Percentiles rank a stretch among this genome's conserved stretches.
Evolutionary conservation across 1,140 invertebrate species (phyloP).

Genomic region (Gryllus bimaculatus): DNA sequence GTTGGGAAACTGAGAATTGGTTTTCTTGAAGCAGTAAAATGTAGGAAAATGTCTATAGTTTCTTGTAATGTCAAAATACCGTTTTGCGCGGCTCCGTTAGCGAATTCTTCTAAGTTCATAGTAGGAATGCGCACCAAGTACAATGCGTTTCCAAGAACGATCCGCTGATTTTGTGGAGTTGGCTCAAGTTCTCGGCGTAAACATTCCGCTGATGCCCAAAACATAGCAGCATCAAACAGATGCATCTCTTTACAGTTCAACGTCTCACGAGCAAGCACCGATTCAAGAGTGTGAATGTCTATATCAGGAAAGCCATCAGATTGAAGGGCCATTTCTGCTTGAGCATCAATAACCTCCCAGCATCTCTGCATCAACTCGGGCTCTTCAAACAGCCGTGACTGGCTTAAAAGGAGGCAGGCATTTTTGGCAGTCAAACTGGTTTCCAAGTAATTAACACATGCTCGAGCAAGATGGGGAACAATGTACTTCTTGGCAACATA

Average conservation of each 20-base stretch:
- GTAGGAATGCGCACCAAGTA: slow-evolving; percentile 81
- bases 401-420: slow-evolving; percentile 81
- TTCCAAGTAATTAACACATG: slow-evolving; percentile 86
- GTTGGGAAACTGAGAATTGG: slow-evolving; percentile 71
- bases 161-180: slow-evolving; percentile 40
- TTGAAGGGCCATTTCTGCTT: slow-evolving; percentile 84
- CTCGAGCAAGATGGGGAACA: slow-evolving; percentile 78
- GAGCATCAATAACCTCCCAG: slow-evolving; percentile 91
- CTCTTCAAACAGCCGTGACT: slow-evolving; percentile 84
- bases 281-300: slow-evolving; percentile 78
- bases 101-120: slow-evolving; percentile 84
- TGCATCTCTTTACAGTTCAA: slow-evolving; percentile 85
- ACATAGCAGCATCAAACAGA: slow-evolving; percentile 76
- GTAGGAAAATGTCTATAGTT: slow-evolving; percentile 84
- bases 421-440: slow-evolving; percentile 87
- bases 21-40: slow-evolving; percentile 75
- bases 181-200: slow-evolving; percentile 64
- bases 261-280: slow-evolving; percentile 77
- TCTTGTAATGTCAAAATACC: slow-evolving; percentile 81
- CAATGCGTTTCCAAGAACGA: slow-evolving; percentile 64
- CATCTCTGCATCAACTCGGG: slow-evolving; percentile 86
- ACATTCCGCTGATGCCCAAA: slow-evolving; percentile 83
- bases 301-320: slow-evolving; percentile 91
- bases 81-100: slow-evolving; percentile 79
- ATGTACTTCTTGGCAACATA: slow-evolving; percentile 92